A percentile compares a stretch with the other conserved stretches of the same genome.
Conservation (phyloP, 2,888 invertebrate species). For the Dione vanillae region DNA sequence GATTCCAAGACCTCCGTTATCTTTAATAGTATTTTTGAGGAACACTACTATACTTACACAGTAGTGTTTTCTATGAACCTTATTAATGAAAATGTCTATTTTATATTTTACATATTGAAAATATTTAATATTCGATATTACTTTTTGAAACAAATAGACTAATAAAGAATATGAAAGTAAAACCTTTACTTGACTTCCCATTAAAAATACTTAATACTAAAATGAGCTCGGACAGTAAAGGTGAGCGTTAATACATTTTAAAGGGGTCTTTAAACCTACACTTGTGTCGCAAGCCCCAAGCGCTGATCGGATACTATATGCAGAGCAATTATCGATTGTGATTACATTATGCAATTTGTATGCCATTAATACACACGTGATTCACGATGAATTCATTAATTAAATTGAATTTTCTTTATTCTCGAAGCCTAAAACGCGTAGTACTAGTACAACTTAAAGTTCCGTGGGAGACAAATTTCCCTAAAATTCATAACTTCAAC, state of each 20-base stretch:
- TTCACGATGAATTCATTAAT: too few relatives aligned
- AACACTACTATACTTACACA: too few relatives aligned
- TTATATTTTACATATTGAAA: constrained; percentile 21
- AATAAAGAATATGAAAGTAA: constrained; percentile 10
- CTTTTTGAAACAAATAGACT: background rate
- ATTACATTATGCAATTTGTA: background rate
- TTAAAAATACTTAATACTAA: background rate
- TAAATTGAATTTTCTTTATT: too few relatives aligned
- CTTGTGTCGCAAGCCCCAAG: too few relatives aligned
- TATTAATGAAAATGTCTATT: constrained; percentile 21
- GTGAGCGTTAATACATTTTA: too few relatives aligned
- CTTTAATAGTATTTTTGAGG: constrained; percentile 9
- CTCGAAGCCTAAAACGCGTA: too few relatives aligned
- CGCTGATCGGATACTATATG: constrained; percentile 16
- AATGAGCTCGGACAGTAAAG: background rate
- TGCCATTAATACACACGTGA: background rate
- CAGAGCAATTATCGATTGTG: background rate
- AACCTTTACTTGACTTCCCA: background rate
- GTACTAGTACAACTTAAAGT: too few relatives aligned
- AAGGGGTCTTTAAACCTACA: too few relatives aligned
- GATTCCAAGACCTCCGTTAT: background rate
- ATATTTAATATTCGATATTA: constrained; percentile 19
- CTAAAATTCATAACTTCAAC: too few relatives aligned
- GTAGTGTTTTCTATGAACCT: too few relatives aligned
- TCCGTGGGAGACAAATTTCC: too few relatives aligned